A percentile compares a stretch with the other conserved stretches of the same genome.
Evolutionary conservation across 2,113 vertebrate species (phyloP).

Genomic region (Dendropsophus ebraccatus): DNA sequence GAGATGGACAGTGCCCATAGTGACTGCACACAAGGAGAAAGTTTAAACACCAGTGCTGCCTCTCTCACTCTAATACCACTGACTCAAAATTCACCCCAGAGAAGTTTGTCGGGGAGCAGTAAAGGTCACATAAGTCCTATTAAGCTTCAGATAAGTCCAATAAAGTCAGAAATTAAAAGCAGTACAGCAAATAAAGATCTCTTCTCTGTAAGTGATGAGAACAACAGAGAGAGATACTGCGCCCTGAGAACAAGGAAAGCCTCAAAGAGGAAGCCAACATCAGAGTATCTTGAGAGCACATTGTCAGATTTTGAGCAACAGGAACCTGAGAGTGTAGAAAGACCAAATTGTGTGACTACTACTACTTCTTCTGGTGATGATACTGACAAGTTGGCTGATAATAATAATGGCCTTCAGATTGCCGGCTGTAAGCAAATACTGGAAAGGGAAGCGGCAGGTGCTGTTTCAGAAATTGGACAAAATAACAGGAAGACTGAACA

Average conservation of each 20-base stretch:
- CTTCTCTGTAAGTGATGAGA: background rate
- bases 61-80: background rate
- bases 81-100: background rate
- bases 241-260: background rate
- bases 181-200: background rate
- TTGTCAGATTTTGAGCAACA: background rate
- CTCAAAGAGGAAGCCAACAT: slow-evolving; percentile 37
- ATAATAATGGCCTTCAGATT: background rate
- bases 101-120: background rate
- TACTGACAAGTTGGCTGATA: background rate
- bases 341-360: background rate
- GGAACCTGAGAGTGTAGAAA: background rate
- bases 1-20: too few species aligned
- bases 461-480: background rate
- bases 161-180: background rate
- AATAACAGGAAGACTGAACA: background rate
- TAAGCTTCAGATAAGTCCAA: too few species aligned
- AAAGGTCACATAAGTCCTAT: background rate
- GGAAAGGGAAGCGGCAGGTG: background rate
- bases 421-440: background rate
- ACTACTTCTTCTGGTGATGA: background rate
- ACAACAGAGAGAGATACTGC: too few species aligned
- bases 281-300: background rate
- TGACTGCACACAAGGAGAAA: background rate
- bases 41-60: background rate